These are phyloP conservation scores for Dicerorhinus sumatrensis DNA, from an alignment of 2,113 vertebrate species.

Conservation along the genomic window DNA sequence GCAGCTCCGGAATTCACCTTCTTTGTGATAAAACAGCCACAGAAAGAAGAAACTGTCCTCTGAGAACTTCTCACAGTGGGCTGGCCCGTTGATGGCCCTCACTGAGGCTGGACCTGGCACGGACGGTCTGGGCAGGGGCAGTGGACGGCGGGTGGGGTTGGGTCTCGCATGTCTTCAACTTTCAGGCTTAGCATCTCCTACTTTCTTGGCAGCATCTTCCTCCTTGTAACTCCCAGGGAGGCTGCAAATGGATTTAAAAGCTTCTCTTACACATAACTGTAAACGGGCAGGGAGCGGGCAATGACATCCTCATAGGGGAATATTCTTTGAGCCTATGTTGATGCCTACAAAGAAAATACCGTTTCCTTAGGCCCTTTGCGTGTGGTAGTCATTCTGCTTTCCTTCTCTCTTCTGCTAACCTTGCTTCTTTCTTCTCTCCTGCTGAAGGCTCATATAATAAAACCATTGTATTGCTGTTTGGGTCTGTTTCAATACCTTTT, in stretches of 20 bases:
- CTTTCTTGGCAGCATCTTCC: slow-evolving; percentile 65
- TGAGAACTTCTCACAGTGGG: neutral
- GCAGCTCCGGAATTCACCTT: neutral
- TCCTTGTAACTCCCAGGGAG: slow-evolving; percentile 41
- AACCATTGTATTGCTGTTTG: slow-evolving; percentile 68
- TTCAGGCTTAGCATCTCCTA: slow-evolving; percentile 21
- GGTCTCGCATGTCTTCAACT: neutral
- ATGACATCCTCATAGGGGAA: slow-evolving; percentile 65
- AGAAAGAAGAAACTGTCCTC: neutral
- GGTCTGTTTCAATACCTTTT: slow-evolving; percentile 50
- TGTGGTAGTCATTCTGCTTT: slow-evolving; percentile 25
- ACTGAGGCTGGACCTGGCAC: neutral
- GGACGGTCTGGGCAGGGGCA: neutral
- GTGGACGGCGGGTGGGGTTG: neutral
- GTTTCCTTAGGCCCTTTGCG: slow-evolving; percentile 59
- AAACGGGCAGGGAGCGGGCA: slow-evolving; percentile 58
- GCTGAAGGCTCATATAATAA: slow-evolving; percentile 68
- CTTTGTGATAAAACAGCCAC: neutral
- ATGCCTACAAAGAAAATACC: slow-evolving; percentile 63
- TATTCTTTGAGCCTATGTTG: slow-evolving; percentile 67
- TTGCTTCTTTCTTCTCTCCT: slow-evolving; percentile 64
- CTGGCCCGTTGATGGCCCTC: neutral
- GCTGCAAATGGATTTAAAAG: slow-evolving; percentile 67
- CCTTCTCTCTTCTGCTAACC: slow-evolving; percentile 65
- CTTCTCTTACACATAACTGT: slow-evolving; percentile 62